phyloP scores from a whole-genome alignment of 2,113 vertebrate genomes.

The Noturus placidus region DNA sequence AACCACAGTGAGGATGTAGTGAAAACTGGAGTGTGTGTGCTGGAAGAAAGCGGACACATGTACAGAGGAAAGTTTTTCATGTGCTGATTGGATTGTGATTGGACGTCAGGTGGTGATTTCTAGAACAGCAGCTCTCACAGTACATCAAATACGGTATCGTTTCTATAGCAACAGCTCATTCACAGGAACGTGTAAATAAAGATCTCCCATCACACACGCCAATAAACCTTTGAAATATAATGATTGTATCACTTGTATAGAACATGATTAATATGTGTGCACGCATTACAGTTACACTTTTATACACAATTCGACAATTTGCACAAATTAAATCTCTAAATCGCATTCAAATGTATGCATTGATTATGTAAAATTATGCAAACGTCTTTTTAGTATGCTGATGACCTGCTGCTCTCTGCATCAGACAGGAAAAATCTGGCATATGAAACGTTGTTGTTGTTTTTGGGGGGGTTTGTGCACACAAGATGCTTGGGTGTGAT shows the following conservation, averaged over 20 bases:
- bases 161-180: background rate
- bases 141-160: background rate
- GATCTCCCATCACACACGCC: background rate
- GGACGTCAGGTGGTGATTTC: background rate
- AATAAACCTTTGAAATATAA: background rate
- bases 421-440: background rate
- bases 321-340: background rate
- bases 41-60: too few relatives aligned
- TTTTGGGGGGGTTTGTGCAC: background rate
- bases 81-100: background rate
- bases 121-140: background rate
- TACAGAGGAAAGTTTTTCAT: background rate
- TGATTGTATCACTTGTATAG: background rate
- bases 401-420: background rate
- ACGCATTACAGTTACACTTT: background rate
- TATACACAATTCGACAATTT: background rate
- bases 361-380: slow-evolving; percentile 39
- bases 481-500: background rate
- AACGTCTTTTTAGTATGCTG: slow-evolving; percentile 1
- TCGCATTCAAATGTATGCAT: background rate
- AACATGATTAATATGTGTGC: background rate
- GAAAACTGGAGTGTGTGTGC: background rate
- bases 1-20: background rate
- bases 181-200: background rate
- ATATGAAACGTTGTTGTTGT: background rate